Conservation (phyloP, 37 sponge, comb jelly and placozoan species). For the Axinella damicornis region DNA sequence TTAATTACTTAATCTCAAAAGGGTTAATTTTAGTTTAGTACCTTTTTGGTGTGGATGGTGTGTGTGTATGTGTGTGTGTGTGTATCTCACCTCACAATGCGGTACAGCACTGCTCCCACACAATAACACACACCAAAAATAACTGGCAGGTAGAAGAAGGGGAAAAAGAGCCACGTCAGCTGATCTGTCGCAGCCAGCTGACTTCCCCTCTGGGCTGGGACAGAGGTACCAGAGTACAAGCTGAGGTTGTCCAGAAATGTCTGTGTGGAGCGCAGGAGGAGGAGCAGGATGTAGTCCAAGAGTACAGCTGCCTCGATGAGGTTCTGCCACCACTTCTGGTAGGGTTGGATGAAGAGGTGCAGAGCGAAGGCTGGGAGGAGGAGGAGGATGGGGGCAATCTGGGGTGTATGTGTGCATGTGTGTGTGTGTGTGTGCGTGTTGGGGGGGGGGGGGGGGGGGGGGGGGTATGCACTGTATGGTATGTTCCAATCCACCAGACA, state of each 20-base stretch:
- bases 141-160: slow-evolving; percentile 60
- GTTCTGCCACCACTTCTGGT: slow-evolving; percentile 60
- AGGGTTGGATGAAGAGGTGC: slow-evolving; percentile 61
- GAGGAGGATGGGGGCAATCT: slow-evolving; percentile 52
- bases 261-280: slow-evolving; percentile 50
- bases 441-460: neutral
- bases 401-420: no score
- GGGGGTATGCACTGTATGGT: neutral
- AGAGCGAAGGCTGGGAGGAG: slow-evolving; percentile 19
- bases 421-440: neutral
- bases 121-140: slow-evolving; percentile 1
- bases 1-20: neutral
- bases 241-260: slow-evolving; percentile 9
- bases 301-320: slow-evolving; percentile 45
- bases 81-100: no score
- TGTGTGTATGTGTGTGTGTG: no score
- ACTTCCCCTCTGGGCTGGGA: neutral
- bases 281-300: slow-evolving; percentile 27
- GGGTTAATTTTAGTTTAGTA: no score
- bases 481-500: no score
- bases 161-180: slow-evolving; percentile 41
- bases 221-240: slow-evolving; percentile 9
- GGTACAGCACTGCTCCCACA: neutral
- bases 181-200: neutral
- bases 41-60: no score